Conservation (phyloP, 2,113 vertebrate species). For the Alethe diademata region DNA sequence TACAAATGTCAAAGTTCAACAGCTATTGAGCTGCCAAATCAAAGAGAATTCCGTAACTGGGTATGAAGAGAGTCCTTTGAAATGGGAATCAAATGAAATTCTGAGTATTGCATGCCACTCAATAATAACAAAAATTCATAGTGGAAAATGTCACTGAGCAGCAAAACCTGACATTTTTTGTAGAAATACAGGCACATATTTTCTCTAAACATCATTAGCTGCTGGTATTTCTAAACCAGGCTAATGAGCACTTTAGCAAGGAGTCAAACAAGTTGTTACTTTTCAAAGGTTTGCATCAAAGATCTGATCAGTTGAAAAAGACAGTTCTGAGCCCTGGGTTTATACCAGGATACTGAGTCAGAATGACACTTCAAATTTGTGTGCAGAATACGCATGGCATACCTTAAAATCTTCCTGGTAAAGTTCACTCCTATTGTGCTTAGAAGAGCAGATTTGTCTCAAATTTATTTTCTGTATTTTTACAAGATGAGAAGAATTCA, state of each 20-base stretch:
- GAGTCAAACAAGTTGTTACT: not conserved
- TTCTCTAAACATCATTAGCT: not conserved
- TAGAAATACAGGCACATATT: not conserved
- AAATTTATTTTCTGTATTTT: not conserved
- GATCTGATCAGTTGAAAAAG: not conserved
- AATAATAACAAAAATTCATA: not conserved
- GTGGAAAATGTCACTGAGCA: not conserved
- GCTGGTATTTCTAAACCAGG: not conserved
- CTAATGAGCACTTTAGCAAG: not conserved
- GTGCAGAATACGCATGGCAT: not conserved
- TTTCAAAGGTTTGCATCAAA: not conserved
- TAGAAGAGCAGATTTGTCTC: not conserved
- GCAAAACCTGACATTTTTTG: not conserved
- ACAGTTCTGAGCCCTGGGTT: not conserved
- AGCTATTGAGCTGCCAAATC: not conserved
- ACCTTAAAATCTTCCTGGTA: not conserved
- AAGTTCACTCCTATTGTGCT: not conserved
- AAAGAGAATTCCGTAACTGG: not conserved
- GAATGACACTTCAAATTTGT: not conserved
- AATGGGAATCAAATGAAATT: not conserved
- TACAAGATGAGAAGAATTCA: not conserved
- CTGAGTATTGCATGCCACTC: not conserved
- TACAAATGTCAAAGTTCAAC: not conserved
- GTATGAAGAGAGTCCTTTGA: conserved; percentile 4
- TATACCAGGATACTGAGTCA: not conserved